Base-by-base conservation (phyloP, 2,113 vertebrate species). In the Reinhardtius hippoglossoides region DNA sequence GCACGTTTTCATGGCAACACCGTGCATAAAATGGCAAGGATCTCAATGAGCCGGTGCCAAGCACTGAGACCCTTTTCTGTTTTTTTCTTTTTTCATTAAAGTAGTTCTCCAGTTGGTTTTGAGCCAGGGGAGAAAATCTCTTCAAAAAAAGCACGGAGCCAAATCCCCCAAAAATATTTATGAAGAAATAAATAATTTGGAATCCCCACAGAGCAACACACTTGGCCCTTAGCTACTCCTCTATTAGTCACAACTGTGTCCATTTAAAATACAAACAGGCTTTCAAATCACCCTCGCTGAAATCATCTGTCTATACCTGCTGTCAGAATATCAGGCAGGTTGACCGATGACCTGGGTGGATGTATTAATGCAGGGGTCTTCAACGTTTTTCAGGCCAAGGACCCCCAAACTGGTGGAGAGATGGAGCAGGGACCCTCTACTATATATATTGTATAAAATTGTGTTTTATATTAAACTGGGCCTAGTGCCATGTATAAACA, bases 1-100 rank as follows among this genome's bases (percentile, higher is more conserved):
- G 52, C 65, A 44, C 64, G 59, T 82, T 78, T 88, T 87, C 73
- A 57, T 87, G 73, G 87, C 85, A 87, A 76, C 82, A 64, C 44
- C 59, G 71, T 59, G 56, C 66, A 74, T 35, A 26, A 83, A 85
- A 91, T 84, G 83, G 83, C 82, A 78, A 78, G 71, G 73, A 81
- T 66, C 83, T 78, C 9, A 60, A 86, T 74, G 40, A 83, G 55
- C 65, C 58, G 0, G 57, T 77, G 91, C 86, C 86, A 90, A 79
- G 44, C 23, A 56, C 65, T 67, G 71, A 75, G 70, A 76, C 71
- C 81, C 31, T 31, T 31, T 31, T 31, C 31, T 31, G 1, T 31
- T 75, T 78, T 83, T 87, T 77, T 80, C 84, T 75, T 88, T 86
- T 84, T 88, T 89, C 75, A 46, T 84, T 87, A 77, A 74, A 65